Percentiles rank a stretch among this genome's conserved stretches.
Evolutionary conservation across 2,797 vertebrate species (phyloP).

Genomic region (Darevskia nairensis): DNA sequence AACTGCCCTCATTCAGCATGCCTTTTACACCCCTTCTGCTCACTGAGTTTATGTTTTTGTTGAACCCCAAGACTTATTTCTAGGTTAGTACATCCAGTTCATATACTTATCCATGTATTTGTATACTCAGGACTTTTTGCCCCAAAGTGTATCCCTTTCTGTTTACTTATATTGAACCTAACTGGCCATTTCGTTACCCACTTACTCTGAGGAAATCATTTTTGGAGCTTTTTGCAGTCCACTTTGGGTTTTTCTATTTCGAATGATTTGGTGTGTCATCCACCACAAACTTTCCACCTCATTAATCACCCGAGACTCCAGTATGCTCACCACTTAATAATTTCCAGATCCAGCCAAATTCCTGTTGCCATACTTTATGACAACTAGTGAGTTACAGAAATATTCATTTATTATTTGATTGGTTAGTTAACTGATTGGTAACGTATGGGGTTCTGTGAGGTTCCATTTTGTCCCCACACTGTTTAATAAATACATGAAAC

Average conservation of each 20-base stretch:
- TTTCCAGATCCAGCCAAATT: neutral
- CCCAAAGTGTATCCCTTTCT: neutral
- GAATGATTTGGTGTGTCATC: neutral
- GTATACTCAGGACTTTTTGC: no score
- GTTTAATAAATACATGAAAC: no score
- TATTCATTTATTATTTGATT: neutral
- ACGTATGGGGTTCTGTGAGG: no score
- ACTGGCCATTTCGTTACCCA: no score
- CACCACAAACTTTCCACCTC: neutral
- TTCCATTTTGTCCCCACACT: no score
- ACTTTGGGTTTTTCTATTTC: neutral
- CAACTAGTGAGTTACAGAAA: slow-evolving; percentile 15
- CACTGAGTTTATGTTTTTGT: neutral
- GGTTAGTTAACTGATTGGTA: slow-evolving; percentile 22
- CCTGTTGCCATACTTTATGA: neutral
- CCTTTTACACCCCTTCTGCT: neutral
- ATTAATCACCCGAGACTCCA: neutral
- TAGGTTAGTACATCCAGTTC: neutral
- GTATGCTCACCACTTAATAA: neutral
- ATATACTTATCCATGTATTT: neutral
- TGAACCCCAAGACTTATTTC: neutral
- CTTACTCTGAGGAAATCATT: neutral
- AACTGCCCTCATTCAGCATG: neutral
- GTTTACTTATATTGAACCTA: neutral
- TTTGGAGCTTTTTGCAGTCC: neutral